Evolutionary conservation across 2,113 vertebrate species (phyloP), one percentile per base, ranked within the genome.

Genomic region (Petrocephalus microphthalmus): DNA sequence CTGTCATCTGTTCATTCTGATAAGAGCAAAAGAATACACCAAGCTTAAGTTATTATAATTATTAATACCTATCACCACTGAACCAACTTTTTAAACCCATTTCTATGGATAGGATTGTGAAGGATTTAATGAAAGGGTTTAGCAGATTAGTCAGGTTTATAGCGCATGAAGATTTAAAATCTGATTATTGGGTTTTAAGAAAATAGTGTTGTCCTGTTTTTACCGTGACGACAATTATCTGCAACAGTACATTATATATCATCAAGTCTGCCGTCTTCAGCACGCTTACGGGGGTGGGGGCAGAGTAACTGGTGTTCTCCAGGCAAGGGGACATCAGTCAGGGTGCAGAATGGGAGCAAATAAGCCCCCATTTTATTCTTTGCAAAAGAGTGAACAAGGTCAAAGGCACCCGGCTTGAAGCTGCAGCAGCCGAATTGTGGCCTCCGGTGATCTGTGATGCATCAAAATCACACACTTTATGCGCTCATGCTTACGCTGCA

Each of bases 341-440:
- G 89, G 10, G 82, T 89, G 90, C 93, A 92, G 25, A 10, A 42
- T 37, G 13, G 33, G 15, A 78, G 33, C 92, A 93, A 94, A 94
- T 87, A 89, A 93, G 92, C 90, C 90, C 17, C 91, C 90, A 93
- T 92, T 94, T 93, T 29, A 29, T 94, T 94, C 93, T 92, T 90
- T 93, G 92, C 93, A 91, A 93, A 94, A 94, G 92, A 93, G 5
- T 91, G 93, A 93, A 93, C 92, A 93, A 94, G 93, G 91, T 89
- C 92, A 92, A 93, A 91, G 91, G 89, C 91, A 90, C 92, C 71
- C 1, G 4, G 33, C 15, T 78, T 74, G 67, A 37, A 37, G 7
- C n/a, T 11, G 60, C 60, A 11, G 60, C 60, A n/a, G n/a, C 60
- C 29, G n/a, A 42, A 2, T 0, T 78, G 71, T 7, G 29, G 8